phyloP scores from a whole-genome alignment of 2,113 vertebrate species.

The Rhegmatorhina hoffmannsi region DNA sequence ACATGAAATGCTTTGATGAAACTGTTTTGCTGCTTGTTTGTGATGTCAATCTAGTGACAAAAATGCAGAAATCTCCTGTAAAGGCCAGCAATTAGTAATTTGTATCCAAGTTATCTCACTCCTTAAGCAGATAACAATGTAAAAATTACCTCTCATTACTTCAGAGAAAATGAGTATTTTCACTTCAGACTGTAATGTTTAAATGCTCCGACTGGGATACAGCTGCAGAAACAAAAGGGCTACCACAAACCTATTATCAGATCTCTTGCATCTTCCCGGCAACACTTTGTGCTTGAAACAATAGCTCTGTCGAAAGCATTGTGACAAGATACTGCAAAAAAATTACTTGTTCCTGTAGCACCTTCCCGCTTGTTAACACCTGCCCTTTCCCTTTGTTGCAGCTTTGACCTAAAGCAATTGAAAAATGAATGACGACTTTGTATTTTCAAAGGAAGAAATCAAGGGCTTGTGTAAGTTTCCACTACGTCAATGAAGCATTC shows the following conservation, averaged over 20 bases:
- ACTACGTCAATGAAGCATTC: not conserved
- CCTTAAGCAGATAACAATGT: not conserved
- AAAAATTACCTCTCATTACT: not conserved
- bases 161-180: not conserved
- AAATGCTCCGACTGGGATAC: not conserved
- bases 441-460: constrained; percentile 3
- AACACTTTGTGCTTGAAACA: constrained; percentile 44
- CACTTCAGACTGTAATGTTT: not conserved
- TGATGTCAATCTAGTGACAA: not conserved
- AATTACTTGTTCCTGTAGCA: not conserved
- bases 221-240: constrained; percentile 26
- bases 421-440: not conserved
- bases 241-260: not conserved
- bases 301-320: not conserved
- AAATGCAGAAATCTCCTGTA: not conserved
- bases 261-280: not conserved
- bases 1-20: not conserved
- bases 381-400: not conserved
- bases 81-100: not conserved
- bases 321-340: constrained; percentile 3
- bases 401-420: not conserved
- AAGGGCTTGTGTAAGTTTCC: not conserved
- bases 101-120: not conserved
- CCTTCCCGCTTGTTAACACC: constrained; percentile 9
- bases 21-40: not conserved